Base-by-base conservation (phyloP, 2,797 vertebrate species). In the Clarias pachynema region DNA sequence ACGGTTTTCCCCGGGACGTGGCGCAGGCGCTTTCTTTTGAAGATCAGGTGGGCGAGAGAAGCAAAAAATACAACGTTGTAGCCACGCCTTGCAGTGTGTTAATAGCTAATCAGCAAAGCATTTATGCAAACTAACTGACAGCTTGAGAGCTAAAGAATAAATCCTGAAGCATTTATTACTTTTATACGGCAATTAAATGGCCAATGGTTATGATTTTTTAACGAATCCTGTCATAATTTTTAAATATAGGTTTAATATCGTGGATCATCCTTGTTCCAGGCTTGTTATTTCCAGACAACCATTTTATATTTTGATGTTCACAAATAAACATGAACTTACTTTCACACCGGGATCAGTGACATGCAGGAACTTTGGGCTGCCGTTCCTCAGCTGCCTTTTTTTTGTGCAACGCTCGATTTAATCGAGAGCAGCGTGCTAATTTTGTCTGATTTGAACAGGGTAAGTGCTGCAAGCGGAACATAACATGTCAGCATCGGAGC, bases 11-110 rank as follows among this genome's bases (percentile, higher is more conserved):
- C 49, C 96, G 98, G 81, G 98, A 99, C 12, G 97, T 99, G 10
- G 98, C 97, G 53, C 98, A 99, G 92, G 98, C 97, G 0, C 92
- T 99, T 81, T 99, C 97, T 87, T 99, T 99, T 91, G 98, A 99
- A 86, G 98, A 99, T 90, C 98, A 99, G 95, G 98, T 99, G 93
- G 96, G 96, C 22, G 69, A 22, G 3, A 37, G 31, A 72, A 20
- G 22, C 18, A 72, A 4, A 44, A 65, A 26, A 40, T 4, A n/a
- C 24, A n/a, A 0, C 10, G 5, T 1, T 49, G 40, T 22, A 29
- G 3, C 6, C 37, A 24, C 4, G 7, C n/a, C 40, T 26, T 18
- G 5, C 22, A 77, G 20, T 5, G 53, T 22, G 5, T 59, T 31
- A 20, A 57, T 26, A 10, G 3, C 56, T 15, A 59, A 34, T 15